Evolutionary conservation across 2,113 vertebrate species (phyloP).

Genomic region (Orientallactaga bullata): DNA sequence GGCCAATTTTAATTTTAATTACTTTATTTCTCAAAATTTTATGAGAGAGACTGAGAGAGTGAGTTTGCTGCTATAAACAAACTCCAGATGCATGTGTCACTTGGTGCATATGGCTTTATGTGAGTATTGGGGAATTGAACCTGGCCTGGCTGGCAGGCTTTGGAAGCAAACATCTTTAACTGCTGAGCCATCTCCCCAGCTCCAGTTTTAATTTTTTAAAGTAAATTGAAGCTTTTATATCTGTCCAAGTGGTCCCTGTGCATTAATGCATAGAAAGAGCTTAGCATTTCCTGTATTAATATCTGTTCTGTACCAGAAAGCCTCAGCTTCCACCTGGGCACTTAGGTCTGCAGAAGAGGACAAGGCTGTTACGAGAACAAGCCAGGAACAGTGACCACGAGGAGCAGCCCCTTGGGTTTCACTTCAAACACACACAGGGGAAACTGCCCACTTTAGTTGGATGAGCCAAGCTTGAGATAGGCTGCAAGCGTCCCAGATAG

Average conservation of each 20-base stretch:
- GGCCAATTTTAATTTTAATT: constrained; percentile 22
- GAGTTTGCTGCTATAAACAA: too few relatives aligned
- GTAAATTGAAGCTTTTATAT: constrained; percentile 13
- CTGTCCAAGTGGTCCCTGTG: neutral
- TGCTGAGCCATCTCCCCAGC: too few relatives aligned
- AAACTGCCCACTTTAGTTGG: neutral
- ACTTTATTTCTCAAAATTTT: too few relatives aligned
- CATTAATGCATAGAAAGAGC: neutral
- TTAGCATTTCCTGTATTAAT: neutral
- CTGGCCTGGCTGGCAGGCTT: too few relatives aligned
- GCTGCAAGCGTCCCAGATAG: constrained; percentile 47
- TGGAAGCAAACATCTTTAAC: too few relatives aligned
- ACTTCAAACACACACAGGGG: neutral
- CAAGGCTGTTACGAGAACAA: accelerated
- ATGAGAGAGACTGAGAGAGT: too few relatives aligned
- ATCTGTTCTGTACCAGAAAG: neutral
- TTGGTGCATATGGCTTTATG: too few relatives aligned
- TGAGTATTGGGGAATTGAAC: too few relatives aligned
- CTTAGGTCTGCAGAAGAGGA: neutral
- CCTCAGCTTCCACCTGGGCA: neutral
- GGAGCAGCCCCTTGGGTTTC: accelerated
- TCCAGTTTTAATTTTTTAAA: constrained; percentile 42
- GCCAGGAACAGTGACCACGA: neutral
- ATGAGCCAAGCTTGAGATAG: constrained; percentile 18
- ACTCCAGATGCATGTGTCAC: too few relatives aligned